Base-by-base conservation (phyloP, 1,140 invertebrate genomes). In the Drosophila hydei region DNA sequence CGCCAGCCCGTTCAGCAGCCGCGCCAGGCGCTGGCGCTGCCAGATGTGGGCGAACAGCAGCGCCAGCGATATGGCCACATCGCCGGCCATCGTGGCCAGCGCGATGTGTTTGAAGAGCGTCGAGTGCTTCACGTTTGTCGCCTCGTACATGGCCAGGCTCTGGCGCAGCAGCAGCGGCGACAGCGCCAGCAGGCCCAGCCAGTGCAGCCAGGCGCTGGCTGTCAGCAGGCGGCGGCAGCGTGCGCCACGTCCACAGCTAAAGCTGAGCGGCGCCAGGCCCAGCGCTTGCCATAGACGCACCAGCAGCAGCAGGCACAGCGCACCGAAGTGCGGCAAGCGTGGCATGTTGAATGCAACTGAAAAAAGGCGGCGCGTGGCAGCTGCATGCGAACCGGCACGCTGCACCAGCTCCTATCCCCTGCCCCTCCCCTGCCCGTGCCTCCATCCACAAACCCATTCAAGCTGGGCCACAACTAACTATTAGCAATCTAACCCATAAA, bases 81-180 rank as follows among this genome's bases (percentile, higher is more conserved):
- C 83, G 0, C 75, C 75, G 0, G 55, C 50, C 67, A 88, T 83
- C 9, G 87, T 71, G 38, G 61, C 58, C 56, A 78, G 4, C 1
- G 87, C 87, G 5, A 90, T 87, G 16, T 38, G 68, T 23, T 56
- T 69, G 21, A 90, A 90, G 21, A 87, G 45, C 42, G 9, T 3
- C 12, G 77, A 85, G 5, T 74, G 80, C 9, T 59, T 65, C 30
- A 90, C 87, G 48, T 87, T 75, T 9, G 87, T 89, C 40, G 72
- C 69, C 8, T 60, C 81, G 33, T 90, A 90, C 14, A 90, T 21
- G 11, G 70, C 56, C 3, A 67, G 42, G 14, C 70, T 88, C 36
- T 83, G 54, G 19, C 54, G 69, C 30, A 90, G 18, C 7, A 90
- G 7, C 7, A 77, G n/a, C 0, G 87, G 87, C 0, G 87, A 42